phyloP scores from a whole-genome alignment of 2,113 vertebrate genomes.

The Dicrurus megarhynchus region DNA sequence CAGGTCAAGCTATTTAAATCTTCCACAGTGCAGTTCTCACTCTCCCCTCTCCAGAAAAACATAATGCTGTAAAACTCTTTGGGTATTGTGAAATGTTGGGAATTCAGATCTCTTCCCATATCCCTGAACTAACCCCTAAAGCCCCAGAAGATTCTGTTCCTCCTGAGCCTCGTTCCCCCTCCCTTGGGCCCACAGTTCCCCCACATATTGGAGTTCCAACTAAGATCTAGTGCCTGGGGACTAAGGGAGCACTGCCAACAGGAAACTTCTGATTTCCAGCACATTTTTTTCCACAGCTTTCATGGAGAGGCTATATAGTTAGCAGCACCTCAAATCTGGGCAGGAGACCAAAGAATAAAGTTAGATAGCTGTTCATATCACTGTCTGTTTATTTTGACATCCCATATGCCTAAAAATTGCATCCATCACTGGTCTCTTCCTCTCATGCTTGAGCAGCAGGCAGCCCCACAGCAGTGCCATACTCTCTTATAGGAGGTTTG shows the following conservation, averaged over 20 bases:
- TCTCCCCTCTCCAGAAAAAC: background rate
- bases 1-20: background rate
- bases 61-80: background rate
- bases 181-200: background rate
- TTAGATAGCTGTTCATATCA: background rate
- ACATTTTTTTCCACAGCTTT: background rate
- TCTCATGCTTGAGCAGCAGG: background rate
- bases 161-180: accelerated
- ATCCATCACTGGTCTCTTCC: background rate
- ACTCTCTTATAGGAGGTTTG: background rate
- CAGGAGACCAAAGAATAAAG: background rate
- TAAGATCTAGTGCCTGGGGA: background rate
- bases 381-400: background rate
- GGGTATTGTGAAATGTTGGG: background rate
- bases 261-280: background rate
- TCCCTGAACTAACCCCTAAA: background rate
- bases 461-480: background rate
- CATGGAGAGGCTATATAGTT: background rate
- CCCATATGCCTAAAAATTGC: background rate
- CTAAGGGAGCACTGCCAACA: background rate
- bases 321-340: background rate
- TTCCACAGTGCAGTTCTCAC: background rate
- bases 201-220: background rate
- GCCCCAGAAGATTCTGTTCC: background rate
- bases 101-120: background rate